Percentiles rank a stretch among this genome's conserved stretches.
Conservation (phyloP, 2,797 vertebrate genomes). For the Microctenopoma steveboyesi region DNA sequence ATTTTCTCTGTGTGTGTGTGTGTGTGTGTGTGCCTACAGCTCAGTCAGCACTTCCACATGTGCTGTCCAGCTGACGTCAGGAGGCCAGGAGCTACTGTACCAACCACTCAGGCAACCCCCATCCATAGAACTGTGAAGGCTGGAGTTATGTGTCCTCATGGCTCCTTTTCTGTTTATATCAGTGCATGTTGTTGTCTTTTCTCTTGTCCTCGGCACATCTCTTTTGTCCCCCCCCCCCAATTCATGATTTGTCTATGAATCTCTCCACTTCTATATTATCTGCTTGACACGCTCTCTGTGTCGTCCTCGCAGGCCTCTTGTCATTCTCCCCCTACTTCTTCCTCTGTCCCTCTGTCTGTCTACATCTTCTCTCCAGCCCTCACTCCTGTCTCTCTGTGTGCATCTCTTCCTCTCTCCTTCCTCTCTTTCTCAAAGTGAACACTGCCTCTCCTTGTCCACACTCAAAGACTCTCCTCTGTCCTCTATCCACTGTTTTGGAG, state of each 20-base stretch:
- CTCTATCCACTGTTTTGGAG: conserved; percentile 73
- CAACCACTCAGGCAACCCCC: conserved; percentile 58
- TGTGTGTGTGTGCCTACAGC: conserved; percentile 43
- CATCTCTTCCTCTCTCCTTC: conserved; percentile 71
- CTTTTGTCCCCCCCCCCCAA: not conserved
- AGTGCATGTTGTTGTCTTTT: conserved; percentile 5
- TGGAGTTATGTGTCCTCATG: conserved; percentile 41
- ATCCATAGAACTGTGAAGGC: conserved; percentile 35
- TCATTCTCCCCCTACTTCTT: conserved; percentile 56
- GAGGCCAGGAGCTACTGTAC: conserved; percentile 59
- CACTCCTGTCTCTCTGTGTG: conserved; percentile 32
- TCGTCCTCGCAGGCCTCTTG: conserved; percentile 49
- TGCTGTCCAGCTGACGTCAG: conserved; percentile 77
- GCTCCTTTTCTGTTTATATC: conserved; percentile 27
- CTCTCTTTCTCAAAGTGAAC: conserved; percentile 73
- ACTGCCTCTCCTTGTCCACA: conserved; percentile 71
- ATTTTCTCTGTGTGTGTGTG: conserved; percentile 36
- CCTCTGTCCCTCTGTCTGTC: conserved; percentile 49
- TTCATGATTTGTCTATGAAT: conserved; percentile 20
- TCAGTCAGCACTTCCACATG: conserved; percentile 75
- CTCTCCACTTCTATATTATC: conserved; percentile 16
- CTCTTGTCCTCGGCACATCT: conserved; percentile 11
- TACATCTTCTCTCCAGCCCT: conserved; percentile 68
- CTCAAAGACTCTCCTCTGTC: conserved; percentile 75
- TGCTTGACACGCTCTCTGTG: conserved; percentile 46